Conservation (phyloP, 2,797 vertebrate species). For the Varecia variegata region DNA sequence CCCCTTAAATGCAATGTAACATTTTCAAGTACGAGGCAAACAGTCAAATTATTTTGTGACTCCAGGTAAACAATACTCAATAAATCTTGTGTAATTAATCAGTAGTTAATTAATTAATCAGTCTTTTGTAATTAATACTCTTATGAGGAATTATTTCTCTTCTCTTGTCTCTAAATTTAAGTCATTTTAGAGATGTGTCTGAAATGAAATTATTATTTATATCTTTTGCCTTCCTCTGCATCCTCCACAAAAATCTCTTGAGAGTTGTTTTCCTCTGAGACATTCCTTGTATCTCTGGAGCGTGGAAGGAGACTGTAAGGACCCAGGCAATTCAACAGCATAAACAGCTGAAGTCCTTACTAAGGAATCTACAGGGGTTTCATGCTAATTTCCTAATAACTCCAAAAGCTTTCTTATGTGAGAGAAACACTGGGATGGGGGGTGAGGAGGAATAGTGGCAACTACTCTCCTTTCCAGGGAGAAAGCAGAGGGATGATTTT, state of each 20-base stretch:
- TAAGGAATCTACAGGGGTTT: neutral
- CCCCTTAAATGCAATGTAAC: neutral
- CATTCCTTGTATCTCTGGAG: neutral
- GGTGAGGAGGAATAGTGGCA: neutral
- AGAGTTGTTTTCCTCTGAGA: neutral
- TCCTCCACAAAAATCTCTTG: neutral
- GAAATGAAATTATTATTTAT: neutral
- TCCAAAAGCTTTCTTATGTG: neutral
- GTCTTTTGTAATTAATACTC: neutral
- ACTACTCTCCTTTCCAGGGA: neutral
- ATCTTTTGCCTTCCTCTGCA: neutral
- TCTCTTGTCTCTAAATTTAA: neutral
- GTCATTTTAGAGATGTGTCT: neutral
- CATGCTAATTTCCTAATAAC: neutral
- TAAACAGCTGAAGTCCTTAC: neutral
- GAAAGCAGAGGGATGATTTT: neutral
- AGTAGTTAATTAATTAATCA: neutral
- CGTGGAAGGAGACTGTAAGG: neutral
- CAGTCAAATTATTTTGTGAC: neutral
- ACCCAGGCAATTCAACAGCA: neutral
- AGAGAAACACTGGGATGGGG: neutral
- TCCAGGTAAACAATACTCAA: neutral
- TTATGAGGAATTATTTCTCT: neutral
- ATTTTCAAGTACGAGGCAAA: neutral
- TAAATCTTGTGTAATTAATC: neutral